Evolutionary conservation across 2,888 invertebrate genomes (phyloP), one percentile per base, ranked within the genome.

Genomic region (Melieria crassipennis): DNA sequence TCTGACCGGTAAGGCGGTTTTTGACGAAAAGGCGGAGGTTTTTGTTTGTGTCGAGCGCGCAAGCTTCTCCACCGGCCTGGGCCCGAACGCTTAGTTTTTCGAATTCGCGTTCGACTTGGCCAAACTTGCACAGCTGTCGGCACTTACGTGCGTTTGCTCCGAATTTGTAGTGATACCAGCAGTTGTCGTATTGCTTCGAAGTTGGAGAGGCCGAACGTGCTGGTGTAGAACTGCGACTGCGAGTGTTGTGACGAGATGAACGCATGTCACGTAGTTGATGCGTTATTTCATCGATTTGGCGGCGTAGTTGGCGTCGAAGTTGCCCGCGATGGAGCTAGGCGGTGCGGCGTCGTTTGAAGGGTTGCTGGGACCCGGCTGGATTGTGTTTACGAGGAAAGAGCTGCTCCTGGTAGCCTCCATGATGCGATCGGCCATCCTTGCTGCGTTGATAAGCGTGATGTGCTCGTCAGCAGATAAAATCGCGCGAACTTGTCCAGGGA

Each of bases 161-260:
- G 43, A 60, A 70, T 56, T 63, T 52, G 43, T 47, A 16, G 45
- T 76, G 74, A 45, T 75, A 75, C 75, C 75, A 75, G 56, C 76
- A 77, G 4, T 52, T 65, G 7, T 63, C 65, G 52, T 70, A 16
- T 10, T 64, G 13, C 42, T 55, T 13, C 56, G 16, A 43, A 6
- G n/a, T 60, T 68, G n/a, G 46, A 16, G 64, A 55, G 47, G 9
- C 50, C 47, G 45, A 48, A 45, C 55, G 50, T 30, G 70, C 45
- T 43, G 65, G 58, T 45, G 61, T 65, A 42, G 58, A n/a, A 13
- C 52, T 45, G n/a, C 70, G 58, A 9, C 45, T 45, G 46, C 42
- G 55, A 9, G 42, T 66, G 7, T 56, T 46, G 13, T 58, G 56
- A 16, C 16, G 16, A 16, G 16, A 16, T 16, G 16, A 16, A 16